Evolutionary conservation across 1,140 invertebrate genomes (phyloP), one percentile per base, ranked within the genome.

Genomic region (Drosophila rhopaloa): DNA sequence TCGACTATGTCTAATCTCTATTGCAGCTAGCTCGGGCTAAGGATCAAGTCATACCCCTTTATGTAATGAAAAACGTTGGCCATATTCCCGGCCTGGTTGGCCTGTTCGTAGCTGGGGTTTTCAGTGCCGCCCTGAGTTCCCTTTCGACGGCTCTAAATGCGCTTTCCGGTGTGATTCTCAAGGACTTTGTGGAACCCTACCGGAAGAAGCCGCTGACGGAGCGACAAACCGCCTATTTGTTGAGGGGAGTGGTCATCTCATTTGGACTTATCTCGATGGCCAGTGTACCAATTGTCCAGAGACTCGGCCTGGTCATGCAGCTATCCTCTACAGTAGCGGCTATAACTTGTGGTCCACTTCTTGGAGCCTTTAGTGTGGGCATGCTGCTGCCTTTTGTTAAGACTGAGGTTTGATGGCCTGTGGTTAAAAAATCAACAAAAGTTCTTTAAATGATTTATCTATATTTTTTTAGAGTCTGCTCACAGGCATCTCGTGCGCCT

Each of bases 331-430:
- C 96, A 48, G 92, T 97, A 32, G 96, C 96, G 47, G 96, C 96
- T 0, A 96, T 97, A 54, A 95, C 97, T 8, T 95, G 96, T 16
- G 97, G 97, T 5, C 96, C 97, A 4, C 95, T 97, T 0, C 95
- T 97, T 50, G 97, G 97, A 1, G 94, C 97, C 13, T 98, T 98
- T 88, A 95, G 95, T 0, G 93, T 98, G 6, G 97, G 97, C 71
- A 97, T 98, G 94, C 93, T 96, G 38, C 94, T 97, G 81, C 97
- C 96, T 4, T 97, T 96, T 95, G 94, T 96, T 9, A 97, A 97
- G 77, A 94, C 94, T 6, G 94, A 94, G 61, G 95, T 91, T 70
- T 48, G 40, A 84, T 11, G 41, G 2, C 6, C 0, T 10, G 3
- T 10, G 2, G 0, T 14, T 13, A 2, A 38, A n/a, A 29, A 5